Base-by-base conservation (phyloP, 2,113 vertebrate genomes). In the Microcebus tavaratra region DNA sequence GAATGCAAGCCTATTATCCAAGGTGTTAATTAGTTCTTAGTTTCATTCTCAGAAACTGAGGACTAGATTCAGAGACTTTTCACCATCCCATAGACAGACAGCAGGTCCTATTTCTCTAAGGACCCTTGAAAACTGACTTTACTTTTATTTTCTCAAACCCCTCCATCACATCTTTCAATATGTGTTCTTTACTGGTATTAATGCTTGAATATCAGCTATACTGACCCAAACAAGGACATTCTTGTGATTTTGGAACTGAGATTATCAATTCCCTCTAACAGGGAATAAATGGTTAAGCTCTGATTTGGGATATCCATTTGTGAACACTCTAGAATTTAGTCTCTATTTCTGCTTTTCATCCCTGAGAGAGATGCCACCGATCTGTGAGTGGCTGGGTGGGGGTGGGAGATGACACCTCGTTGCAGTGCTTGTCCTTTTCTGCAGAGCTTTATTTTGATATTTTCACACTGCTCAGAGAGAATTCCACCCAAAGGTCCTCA, bases 391-490 rank as follows among this genome's bases (percentile, higher is more conserved):
- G 27, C 55, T 20, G 61, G 3, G 1, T 59, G 53, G 50, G 81
- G 18, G 72, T 14, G 86, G 73, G 67, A 39, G 82, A 42, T 55
- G 57, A 39, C 0, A 0, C 23, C 61, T 29, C 21, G 34, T 5
- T 48, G 72, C n/a, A 4, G n/a, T 2, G 39, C 65, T 79, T 83
- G 91, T 61, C 89, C 82, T 97, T 93, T 94, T 39, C 70, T 82
- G 57, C 9, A 18, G 70, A 45, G 29, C 67, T 96, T 97, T 94
- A 90, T 95, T 97, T 96, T 95, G 81, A 67, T 95, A 95, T 96
- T 98, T 97, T 97, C 91, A 97, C 96, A 87, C 61, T 42, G 12
- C 61, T 96, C 91, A 67, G 85, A 80, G 67, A 94, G 76, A 92
- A 94, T 97, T 96, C 73, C 82, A 89, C 82, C 55, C 82, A 89